phyloP scores from a whole-genome alignment of 2,888 invertebrate genomes.

The Dinocampus coccinellae region DNA sequence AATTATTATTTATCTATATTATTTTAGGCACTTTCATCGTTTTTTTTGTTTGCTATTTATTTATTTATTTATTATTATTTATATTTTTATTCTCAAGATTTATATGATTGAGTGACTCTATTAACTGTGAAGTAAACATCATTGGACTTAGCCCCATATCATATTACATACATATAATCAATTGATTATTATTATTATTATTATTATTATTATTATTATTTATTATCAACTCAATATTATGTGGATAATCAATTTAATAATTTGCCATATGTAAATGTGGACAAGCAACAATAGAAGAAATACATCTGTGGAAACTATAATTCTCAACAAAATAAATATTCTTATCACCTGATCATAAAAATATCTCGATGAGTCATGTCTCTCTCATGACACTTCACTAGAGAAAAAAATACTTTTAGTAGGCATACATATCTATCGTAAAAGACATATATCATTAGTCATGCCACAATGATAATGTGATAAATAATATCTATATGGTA shows the following conservation, averaged over 20 bases:
- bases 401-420: background rate
- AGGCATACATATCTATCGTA: background rate
- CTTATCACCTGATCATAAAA: background rate
- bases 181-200: background rate
- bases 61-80: too few species aligned
- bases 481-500: background rate
- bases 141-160: background rate
- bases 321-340: background rate
- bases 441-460: background rate
- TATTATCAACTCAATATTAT: background rate
- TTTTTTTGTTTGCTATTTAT: too few species aligned
- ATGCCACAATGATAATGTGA: background rate
- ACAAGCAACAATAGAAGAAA: background rate
- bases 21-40: too few species aligned
- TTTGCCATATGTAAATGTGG: background rate
- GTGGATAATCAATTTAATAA: background rate
- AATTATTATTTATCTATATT: too few species aligned
- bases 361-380: background rate
- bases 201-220: background rate
- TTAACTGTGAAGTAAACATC: background rate
- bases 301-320: background rate
- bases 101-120: too few species aligned
- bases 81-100: too few species aligned
- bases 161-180: too few species aligned
- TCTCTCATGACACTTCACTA: background rate